A percentile compares a stretch with the other conserved stretches of the same genome.
Conservation (phyloP, 2,888 invertebrate species). For the Anthophora plumipes region DNA sequence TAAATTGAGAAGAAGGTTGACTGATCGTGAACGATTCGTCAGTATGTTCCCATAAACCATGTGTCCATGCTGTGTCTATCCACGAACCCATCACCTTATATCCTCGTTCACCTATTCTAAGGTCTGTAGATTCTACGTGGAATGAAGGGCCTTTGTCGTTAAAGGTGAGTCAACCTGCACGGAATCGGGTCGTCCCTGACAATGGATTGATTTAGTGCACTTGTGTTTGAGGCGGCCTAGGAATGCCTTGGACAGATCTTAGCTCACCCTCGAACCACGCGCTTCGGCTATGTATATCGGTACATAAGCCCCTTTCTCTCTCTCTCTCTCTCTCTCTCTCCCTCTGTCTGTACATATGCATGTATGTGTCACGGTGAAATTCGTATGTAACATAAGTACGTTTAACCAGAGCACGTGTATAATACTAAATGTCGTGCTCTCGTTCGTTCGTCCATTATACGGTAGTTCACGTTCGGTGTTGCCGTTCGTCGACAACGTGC, state of each 20-base stretch:
- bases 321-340: background rate
- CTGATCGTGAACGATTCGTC: conserved; percentile 71
- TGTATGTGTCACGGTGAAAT: conserved; percentile 12
- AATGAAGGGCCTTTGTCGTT: conserved; percentile 71
- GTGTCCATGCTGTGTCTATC: background rate
- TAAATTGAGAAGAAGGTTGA: conserved; percentile 64
- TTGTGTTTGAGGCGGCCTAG: conserved; percentile 69
- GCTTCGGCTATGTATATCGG: conserved; percentile 15
- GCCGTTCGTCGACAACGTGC: conserved; percentile 52
- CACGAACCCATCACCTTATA: conserved; percentile 29
- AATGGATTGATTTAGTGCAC: conserved; percentile 81
- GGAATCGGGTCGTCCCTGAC: conserved; percentile 78
- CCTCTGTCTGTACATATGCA: background rate
- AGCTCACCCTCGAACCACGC: conserved; percentile 39
- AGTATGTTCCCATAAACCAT: conserved; percentile 65
- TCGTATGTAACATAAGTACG: conserved; percentile 29
- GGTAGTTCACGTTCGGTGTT: background rate
- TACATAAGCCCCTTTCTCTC: conserved; percentile 7
- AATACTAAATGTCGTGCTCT: conserved; percentile 19
- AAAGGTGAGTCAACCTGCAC: conserved; percentile 79
- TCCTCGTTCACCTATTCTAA: conserved; percentile 12
- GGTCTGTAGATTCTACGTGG: conserved; percentile 29
- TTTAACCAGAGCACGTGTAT: conserved; percentile 37
- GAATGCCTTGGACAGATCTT: conserved; percentile 69
- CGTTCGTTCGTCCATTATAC: conserved; percentile 42